Base-by-base conservation (phyloP, 2,888 invertebrate species). In the Drosophila cognata region DNA sequence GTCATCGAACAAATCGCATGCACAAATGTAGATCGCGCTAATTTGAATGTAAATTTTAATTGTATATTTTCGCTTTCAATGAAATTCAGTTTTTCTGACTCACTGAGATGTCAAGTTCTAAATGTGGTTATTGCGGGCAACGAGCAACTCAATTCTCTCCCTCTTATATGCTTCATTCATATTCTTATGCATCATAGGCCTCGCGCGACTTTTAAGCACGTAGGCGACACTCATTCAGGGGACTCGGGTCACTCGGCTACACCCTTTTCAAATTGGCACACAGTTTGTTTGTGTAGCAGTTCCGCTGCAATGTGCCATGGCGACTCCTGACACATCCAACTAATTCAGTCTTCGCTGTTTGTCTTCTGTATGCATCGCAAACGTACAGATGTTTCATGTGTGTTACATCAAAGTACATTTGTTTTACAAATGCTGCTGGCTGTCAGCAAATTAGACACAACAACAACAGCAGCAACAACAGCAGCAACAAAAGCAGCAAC, bases 401-500 rank as follows among this genome's bases (percentile, higher is more conserved):
- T 75, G 64, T 84, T 84, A 88, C 90, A 90, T 89, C 84, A 84
- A 84, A 84, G 89, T 86, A 86, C 81, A 75, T 86, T 88, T 84
- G 84, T 74, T 77, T 88, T 50, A 62, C 71, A 70, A 70, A 66
- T 68, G 66, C 71, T 82, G 71, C 80, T 68, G 68, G 70, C 79
- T 74, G 89, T 53, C 67, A 57, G 84, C 62, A 73, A 84, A 86
- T 82, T 88, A 88, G 77, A 33, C 58, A 35, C 48, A 77, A 33
- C 43, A 74, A 62, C 64, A 79, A 57, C 53, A 50, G 28, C 57
- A 66, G 41, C 41, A 10, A 10, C 41, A 43, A 6, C 21, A 43
- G 16, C 48, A 74, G 35, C 41, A 61, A 61, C 67, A 77, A 52
- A 46, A 58, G 43, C 56, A 74, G 35, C 41, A 61, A 61, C 67